phyloP scores from a whole-genome alignment of 2,113 vertebrate species.

The Oreochromis tanganicae region DNA sequence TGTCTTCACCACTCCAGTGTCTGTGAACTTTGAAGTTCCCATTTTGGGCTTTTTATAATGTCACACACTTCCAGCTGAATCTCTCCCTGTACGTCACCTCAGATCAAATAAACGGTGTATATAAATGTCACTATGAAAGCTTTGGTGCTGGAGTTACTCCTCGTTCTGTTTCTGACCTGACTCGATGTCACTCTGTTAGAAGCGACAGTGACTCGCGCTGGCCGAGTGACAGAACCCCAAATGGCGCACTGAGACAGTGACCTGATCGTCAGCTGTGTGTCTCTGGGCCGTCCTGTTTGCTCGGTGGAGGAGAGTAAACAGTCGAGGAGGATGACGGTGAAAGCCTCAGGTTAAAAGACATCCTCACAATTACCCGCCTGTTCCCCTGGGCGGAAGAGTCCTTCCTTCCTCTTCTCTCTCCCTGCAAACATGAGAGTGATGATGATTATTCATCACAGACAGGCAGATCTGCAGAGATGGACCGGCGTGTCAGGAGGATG shows the following conservation, averaged over 20 bases:
- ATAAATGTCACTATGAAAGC: neutral
- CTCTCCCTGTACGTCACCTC: neutral
- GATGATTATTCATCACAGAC: neutral
- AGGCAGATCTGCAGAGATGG: neutral
- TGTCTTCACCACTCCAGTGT: neutral
- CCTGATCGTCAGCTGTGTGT: neutral
- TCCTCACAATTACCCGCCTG: neutral
- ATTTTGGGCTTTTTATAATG: neutral
- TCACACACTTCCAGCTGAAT: neutral
- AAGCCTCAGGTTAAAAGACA: neutral
- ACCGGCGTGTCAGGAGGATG: neutral
- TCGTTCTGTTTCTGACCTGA: neutral
- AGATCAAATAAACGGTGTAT: neutral
- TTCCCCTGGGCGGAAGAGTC: neutral
- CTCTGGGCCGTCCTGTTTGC: neutral
- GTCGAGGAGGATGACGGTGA: neutral
- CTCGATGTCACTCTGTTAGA: neutral
- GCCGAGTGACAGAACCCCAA: neutral
- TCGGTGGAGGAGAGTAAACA: neutral
- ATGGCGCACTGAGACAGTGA: constrained; percentile 1
- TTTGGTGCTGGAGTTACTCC: neutral
- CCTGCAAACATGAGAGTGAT: neutral
- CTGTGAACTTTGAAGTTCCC: neutral
- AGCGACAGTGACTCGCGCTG: neutral
- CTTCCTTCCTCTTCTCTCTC: neutral